Evolutionary conservation across 2,888 invertebrate genomes (phyloP).

Genomic region (Nomada goodeniana): DNA sequence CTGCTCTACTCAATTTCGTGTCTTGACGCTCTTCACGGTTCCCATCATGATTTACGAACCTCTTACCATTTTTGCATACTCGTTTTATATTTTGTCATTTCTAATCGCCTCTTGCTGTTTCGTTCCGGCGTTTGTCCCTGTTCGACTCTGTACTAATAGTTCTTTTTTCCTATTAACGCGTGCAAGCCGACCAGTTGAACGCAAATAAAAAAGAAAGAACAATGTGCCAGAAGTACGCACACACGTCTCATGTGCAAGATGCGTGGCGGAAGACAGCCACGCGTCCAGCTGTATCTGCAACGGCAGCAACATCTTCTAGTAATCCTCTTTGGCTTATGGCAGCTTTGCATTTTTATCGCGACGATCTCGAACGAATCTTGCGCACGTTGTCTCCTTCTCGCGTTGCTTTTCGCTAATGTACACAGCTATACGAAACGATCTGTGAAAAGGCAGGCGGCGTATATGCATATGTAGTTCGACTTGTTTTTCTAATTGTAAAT

Average conservation of each 20-base stretch:
- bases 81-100: neutral
- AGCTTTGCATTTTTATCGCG: conserved; percentile 58
- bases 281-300: conserved; percentile 68
- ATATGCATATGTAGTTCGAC: neutral
- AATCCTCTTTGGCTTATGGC: conserved; percentile 71
- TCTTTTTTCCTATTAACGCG: conserved; percentile 18
- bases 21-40: conserved; percentile 25
- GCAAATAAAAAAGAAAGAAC: conserved; percentile 41
- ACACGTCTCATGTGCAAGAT: conserved; percentile 12
- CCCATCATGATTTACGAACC: conserved; percentile 5
- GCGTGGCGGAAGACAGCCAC: conserved; percentile 32
- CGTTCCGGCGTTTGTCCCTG: neutral
- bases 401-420: neutral
- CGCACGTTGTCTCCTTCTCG: conserved; percentile 4
- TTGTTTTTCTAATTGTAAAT: conserved; percentile 22
- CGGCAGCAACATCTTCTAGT: conserved; percentile 41
- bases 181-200: neutral
- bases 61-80: conserved; percentile 21
- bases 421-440: neutral
- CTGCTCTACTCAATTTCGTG: conserved; percentile 2
- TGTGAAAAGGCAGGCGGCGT: neutral
- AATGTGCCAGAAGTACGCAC: conserved; percentile 6
- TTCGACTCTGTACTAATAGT: neutral
- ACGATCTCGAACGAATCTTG: neutral
- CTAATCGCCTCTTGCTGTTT: neutral